A percentile compares a stretch with the other conserved stretches of the same genome.
Conservation (phyloP, 2,797 vertebrate genomes). For the Toxotes lorentzi region DNA sequence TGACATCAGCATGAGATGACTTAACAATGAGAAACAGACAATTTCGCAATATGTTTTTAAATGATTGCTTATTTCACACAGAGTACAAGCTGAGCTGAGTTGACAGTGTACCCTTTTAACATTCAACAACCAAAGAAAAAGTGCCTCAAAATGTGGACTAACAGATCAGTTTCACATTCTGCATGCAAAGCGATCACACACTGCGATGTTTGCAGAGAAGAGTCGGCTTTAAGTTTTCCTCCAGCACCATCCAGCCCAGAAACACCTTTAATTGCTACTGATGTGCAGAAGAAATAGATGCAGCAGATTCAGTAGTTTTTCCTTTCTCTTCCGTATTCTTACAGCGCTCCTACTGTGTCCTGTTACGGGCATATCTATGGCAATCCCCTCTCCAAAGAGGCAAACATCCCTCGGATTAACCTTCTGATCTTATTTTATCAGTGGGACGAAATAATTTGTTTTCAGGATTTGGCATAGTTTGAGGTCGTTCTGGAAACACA, state of each 20-base stretch:
- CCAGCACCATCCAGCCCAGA: background rate
- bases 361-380: background rate
- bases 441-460: constrained; percentile 9
- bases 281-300: background rate
- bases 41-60: background rate
- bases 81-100: constrained; percentile 20
- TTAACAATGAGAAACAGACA: constrained; percentile 2
- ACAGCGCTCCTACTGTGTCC: background rate
- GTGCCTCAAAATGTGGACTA: constrained; percentile 28
- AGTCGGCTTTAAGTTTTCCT: background rate
- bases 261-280: background rate
- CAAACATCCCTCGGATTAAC: constrained; percentile 30
- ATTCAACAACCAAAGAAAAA: constrained; percentile 51
- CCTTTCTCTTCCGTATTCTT: background rate
- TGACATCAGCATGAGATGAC: constrained; percentile 51
- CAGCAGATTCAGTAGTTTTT: background rate
- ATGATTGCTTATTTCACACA: constrained; percentile 58
- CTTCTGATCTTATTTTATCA: background rate
- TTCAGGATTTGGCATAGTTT: constrained; percentile 19
- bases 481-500: constrained; percentile 11
- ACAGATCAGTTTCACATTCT: constrained; percentile 56
- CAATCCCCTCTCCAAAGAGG: constrained; percentile 1
- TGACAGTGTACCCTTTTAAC: constrained; percentile 34
- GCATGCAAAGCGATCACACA: constrained; percentile 42
- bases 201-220: constrained; percentile 2